A percentile compares a stretch with the other conserved stretches of the same genome.
phyloP scores from a whole-genome alignment of 2,888 invertebrate species.

The Selenia dentaria region DNA sequence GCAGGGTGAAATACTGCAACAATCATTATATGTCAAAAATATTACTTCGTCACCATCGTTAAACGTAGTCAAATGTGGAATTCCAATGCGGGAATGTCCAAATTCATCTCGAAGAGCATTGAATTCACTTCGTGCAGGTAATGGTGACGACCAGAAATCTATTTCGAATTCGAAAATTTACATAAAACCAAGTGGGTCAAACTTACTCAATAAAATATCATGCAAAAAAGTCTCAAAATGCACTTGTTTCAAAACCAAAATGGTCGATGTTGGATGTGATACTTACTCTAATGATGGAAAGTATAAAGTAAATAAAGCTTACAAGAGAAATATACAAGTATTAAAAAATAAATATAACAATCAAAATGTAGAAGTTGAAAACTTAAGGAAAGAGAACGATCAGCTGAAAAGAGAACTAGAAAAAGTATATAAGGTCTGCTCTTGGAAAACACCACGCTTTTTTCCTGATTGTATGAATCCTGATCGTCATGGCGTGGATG shows the following conservation, averaged over 20 bases:
- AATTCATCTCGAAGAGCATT: conserved; percentile 2
- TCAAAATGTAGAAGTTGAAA: conserved; percentile 58
- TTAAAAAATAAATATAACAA: conserved; percentile 48
- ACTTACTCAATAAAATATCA: conserved; percentile 1
- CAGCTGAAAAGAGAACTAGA: conserved; percentile 59
- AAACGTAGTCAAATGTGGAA: conserved; percentile 6
- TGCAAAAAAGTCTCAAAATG: conserved; percentile 42
- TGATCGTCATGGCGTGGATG: conserved; percentile 26
- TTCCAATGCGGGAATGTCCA: conserved; percentile 5
- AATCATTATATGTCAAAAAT: conserved; percentile 57
- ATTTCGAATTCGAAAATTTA: background rate
- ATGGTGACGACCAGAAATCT: background rate
- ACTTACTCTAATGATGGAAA: conserved; percentile 36
- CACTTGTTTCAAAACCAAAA: conserved; percentile 44
- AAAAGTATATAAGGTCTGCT: conserved; percentile 43
- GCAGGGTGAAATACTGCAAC: conserved; percentile 63
- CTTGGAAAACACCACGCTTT: conserved; percentile 37
- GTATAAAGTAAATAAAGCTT: conserved; percentile 38
- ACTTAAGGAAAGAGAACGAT: conserved; percentile 57
- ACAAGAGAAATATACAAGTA: conserved; percentile 45
- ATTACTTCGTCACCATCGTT: conserved; percentile 35
- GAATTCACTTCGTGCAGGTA: conserved; percentile 7
- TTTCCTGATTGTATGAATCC: conserved; percentile 15
- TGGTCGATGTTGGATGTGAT: conserved; percentile 47
- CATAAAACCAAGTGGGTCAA: conserved; percentile 4